Evolutionary conservation across 2,113 vertebrate species (phyloP), one percentile per base, ranked within the genome.

Genomic region (Ophthalmolycus amberensis): DNA sequence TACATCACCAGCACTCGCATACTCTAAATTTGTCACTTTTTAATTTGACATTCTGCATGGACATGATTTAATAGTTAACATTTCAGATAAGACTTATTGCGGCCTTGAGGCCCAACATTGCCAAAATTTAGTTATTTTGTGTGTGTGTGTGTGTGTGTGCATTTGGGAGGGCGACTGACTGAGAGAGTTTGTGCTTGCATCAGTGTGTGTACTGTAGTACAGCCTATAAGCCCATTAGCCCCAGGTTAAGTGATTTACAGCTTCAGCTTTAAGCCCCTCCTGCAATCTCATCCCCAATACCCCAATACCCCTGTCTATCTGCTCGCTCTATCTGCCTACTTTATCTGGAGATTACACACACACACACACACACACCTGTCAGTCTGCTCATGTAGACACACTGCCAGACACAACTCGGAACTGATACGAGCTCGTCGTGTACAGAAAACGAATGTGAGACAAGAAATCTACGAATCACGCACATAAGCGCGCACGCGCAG

Each of bases 221-320:
- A 88, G 77, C 88, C 87, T 87, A 80, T 94, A 94, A 94, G 91
- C 90, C 91, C 90, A 94, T 94, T 94, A 92, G 91, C 92, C 92
- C 79, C 90, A 93, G 93, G 93, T 94, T 94, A 92, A 94, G 90
- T 94, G 92, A 92, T 94, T 93, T 94, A 92, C 91, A 94, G 91
- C 90, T 89, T 82, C 86, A 75, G 79, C 83, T 90, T 85, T 91
- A 93, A 94, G 86, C 85, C 80, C 87, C 81, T 85, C 85, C 79
- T 82, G 86, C 88, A 92, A 93, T 91, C 91, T 90, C 89, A 86
- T 93, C 85, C 87, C 85, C 73, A 83, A 86, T 68, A 66, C 85
- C 87, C 85, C 73, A 83, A 86, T 68, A 66, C 69, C 76, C 87
- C 87, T 82, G 87, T 90, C 90, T 90, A 91, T 90, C 91, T 80